These are phyloP conservation scores for Norana najaformis DNA, from an alignment of 2,888 invertebrate species.

Conservation along the genomic window DNA sequence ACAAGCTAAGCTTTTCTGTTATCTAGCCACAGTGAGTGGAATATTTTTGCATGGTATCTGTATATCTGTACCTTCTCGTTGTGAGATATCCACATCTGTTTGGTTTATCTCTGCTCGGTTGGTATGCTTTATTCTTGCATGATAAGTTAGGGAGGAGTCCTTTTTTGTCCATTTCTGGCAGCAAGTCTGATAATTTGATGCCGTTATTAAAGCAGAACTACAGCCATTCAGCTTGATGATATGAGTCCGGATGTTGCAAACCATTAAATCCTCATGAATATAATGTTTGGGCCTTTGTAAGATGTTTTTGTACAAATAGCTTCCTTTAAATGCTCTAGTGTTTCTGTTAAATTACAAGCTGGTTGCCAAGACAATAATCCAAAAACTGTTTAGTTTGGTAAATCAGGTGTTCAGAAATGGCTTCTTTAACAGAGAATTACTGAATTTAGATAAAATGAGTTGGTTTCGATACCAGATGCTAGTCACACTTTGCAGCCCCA, in stretches of 20 bases:
- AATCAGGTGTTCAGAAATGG: no score
- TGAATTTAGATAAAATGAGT: no score
- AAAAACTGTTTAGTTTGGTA: background rate
- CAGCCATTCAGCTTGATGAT: background rate
- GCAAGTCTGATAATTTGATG: background rate
- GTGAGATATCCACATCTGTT: background rate
- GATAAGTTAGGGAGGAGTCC: background rate
- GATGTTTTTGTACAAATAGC: no score
- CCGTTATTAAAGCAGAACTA: background rate
- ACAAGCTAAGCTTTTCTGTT: background rate
- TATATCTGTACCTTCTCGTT: background rate
- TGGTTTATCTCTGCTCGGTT: background rate
- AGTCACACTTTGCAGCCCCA: background rate
- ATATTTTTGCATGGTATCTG: background rate
- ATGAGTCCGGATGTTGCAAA: conserved; percentile 3
- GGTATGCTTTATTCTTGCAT: background rate
- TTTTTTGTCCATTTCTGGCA: background rate
- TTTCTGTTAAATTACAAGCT: background rate
- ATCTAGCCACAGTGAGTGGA: background rate
- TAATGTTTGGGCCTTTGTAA: background rate
- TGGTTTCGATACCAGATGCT: background rate
- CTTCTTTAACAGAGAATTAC: no score
- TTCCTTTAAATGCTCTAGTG: background rate
- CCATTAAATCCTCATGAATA: background rate
- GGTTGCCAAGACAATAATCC: no score